Conservation (phyloP, 2,888 invertebrate species). For the Halictus quadricinctus region DNA sequence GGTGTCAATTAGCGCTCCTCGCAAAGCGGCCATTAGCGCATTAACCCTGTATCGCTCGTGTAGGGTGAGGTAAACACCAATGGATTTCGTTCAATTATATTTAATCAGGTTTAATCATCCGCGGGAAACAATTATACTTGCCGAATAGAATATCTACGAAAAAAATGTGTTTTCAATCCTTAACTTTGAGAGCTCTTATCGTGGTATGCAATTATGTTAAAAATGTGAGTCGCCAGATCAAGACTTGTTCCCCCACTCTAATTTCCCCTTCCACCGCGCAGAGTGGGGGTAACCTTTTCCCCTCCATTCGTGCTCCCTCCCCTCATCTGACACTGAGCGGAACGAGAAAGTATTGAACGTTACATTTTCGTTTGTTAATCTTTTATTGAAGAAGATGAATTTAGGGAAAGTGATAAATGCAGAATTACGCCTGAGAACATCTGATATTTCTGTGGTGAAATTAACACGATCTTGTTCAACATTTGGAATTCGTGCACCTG, state of each 20-base stretch:
- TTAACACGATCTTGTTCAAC: conserved; percentile 1
- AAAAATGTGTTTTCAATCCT: background rate
- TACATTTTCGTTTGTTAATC: too few species aligned
- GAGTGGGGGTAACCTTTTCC: too few species aligned
- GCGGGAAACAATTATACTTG: background rate
- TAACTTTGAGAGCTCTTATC: background rate
- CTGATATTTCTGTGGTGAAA: background rate
- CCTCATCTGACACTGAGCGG: too few species aligned
- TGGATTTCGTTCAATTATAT: background rate
- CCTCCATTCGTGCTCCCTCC: too few species aligned
- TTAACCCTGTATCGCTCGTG: background rate
- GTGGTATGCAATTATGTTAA: too few species aligned
- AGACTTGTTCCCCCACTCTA: too few species aligned
- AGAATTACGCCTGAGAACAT: background rate
- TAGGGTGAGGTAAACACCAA: background rate
- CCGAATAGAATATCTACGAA: background rate
- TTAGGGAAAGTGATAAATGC: too few species aligned
- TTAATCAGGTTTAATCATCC: conserved; percentile 1
- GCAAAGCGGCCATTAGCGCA: background rate
- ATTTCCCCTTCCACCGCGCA: too few species aligned
- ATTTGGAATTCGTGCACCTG: background rate
- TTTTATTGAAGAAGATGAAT: too few species aligned
- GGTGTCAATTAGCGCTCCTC: conserved; percentile 4
- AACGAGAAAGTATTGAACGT: too few species aligned
- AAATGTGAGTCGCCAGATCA: too few species aligned